Conservation (phyloP, 2,113 vertebrate species). For the Talpa occidentalis region DNA sequence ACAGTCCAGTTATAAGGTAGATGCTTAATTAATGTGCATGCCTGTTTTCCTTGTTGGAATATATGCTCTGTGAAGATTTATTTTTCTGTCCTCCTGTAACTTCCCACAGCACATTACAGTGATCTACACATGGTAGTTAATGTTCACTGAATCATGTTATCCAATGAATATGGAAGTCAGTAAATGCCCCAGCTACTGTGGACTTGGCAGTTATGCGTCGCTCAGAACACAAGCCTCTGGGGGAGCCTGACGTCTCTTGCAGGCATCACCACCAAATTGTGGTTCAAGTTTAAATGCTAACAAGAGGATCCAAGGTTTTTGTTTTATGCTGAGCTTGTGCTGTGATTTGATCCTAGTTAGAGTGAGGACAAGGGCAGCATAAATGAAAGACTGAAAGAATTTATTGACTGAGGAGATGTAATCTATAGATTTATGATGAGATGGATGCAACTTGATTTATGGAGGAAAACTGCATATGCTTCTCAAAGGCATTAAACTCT, state of each 20-base stretch:
- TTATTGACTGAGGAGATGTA: constrained; percentile 59
- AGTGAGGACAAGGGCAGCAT: constrained; percentile 54
- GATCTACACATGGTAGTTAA: not conserved
- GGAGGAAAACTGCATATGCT: not conserved
- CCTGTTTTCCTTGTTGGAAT: not conserved
- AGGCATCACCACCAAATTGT: not conserved
- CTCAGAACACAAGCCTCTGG: not conserved
- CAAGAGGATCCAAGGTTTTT: constrained; percentile 42
- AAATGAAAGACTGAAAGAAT: constrained; percentile 54
- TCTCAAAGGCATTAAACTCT: not conserved
- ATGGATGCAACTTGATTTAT: constrained; percentile 54
- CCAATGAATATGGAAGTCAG: constrained; percentile 25
- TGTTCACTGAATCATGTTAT: not conserved
- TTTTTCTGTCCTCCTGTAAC: not conserved
- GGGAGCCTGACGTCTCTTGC: not conserved
- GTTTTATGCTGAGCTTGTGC: constrained; percentile 63
- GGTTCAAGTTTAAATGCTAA: constrained; percentile 41
- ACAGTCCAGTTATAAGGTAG: not conserved
- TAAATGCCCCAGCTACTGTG: not conserved
- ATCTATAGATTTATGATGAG: constrained; percentile 64
- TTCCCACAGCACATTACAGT: not conserved
- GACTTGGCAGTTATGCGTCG: not conserved
- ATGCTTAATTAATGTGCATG: not conserved
- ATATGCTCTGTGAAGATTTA: not conserved
- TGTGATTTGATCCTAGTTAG: constrained; percentile 59